Conservation (phyloP, 37 sponge, comb jelly and placozoan genomes). For the Tethya wilhelma region DNA sequence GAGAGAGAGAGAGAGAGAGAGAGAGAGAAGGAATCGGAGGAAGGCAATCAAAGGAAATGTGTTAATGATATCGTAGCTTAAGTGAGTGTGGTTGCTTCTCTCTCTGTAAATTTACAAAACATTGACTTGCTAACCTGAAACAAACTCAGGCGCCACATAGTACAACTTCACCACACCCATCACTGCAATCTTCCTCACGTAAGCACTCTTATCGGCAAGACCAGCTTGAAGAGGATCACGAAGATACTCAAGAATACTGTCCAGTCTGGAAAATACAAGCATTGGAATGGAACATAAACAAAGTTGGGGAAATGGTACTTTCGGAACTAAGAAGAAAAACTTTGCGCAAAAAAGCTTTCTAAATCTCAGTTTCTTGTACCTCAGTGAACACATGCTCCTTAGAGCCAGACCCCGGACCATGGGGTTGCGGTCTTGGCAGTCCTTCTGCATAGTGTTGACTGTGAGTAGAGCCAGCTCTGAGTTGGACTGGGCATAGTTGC, state of each 20-base stretch:
- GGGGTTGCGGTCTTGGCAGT: slow-evolving; percentile 87
- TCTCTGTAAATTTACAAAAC: neutral
- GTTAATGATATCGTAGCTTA: neutral
- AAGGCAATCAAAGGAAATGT: neutral
- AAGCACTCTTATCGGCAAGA: slow-evolving; percentile 84
- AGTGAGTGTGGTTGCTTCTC: neutral
- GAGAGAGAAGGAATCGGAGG: slow-evolving; percentile 19
- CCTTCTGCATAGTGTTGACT: slow-evolving; percentile 91
- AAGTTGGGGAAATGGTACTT: too few species aligned
- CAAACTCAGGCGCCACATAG: slow-evolving; percentile 76
- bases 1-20: too few species aligned
- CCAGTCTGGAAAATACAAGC: slow-evolving; percentile 49
- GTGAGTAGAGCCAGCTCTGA: slow-evolving; percentile 88
- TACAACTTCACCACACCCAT: slow-evolving; percentile 91
- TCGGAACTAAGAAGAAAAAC: neutral
- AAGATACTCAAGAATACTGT: slow-evolving; percentile 89
- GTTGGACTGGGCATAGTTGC: slow-evolving; percentile 88
- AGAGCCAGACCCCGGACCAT: slow-evolving; percentile 90
- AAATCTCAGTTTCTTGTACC: slow-evolving; percentile 39
- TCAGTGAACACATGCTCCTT: slow-evolving; percentile 91
- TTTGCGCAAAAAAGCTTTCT: neutral
- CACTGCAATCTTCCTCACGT: slow-evolving; percentile 95
- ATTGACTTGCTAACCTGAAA: slow-evolving; percentile 52
- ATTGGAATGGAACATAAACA: neutral
- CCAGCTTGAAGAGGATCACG: slow-evolving; percentile 85